These are phyloP conservation scores for Andrena fulva DNA, from an alignment of 2,888 invertebrate species.

Conservation along the genomic window DNA sequence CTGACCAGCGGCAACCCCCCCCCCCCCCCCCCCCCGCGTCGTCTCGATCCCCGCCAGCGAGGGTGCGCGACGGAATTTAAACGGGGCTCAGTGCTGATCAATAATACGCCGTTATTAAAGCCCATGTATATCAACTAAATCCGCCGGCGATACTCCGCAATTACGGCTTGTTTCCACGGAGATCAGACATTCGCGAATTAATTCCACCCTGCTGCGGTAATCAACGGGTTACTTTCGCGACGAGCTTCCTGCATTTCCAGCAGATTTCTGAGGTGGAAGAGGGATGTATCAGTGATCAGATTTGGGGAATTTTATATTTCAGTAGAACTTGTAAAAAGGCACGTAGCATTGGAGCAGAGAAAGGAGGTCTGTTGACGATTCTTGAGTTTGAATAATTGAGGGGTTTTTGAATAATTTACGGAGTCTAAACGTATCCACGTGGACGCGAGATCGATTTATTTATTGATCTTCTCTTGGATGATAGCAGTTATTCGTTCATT, in stretches of 20 bases:
- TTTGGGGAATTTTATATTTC: background rate
- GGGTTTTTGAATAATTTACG: background rate
- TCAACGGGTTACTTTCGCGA: slow-evolving; percentile 23
- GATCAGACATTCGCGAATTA: slow-evolving; percentile 69
- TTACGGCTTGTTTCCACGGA: slow-evolving; percentile 70
- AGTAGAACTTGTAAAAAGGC: background rate
- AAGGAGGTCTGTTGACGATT: background rate
- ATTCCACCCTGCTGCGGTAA: slow-evolving; percentile 62
- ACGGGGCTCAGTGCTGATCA: slow-evolving; percentile 77
- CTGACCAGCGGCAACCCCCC: slow-evolving; percentile 67
- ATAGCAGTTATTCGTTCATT: too few species aligned
- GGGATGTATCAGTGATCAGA: background rate
- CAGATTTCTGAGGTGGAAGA: too few species aligned
- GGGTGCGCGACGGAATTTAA: slow-evolving; percentile 75
- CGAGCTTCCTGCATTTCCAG: too few species aligned
- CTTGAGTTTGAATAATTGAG: slow-evolving; percentile 17
- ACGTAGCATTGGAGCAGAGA: background rate
- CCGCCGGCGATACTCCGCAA: slow-evolving; percentile 65
- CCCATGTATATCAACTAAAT: slow-evolving; percentile 71
- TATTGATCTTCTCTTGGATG: too few species aligned
- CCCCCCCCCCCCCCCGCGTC: slow-evolving; percentile 54
- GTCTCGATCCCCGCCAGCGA: slow-evolving; percentile 54
- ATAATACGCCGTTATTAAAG: slow-evolving; percentile 78
- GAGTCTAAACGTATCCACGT: slow-evolving; percentile 17
- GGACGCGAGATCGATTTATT: background rate